These are phyloP conservation scores for Leptinotarsa rubiginosa DNA, from an alignment of 2,888 invertebrate genomes.

Conservation along the genomic window DNA sequence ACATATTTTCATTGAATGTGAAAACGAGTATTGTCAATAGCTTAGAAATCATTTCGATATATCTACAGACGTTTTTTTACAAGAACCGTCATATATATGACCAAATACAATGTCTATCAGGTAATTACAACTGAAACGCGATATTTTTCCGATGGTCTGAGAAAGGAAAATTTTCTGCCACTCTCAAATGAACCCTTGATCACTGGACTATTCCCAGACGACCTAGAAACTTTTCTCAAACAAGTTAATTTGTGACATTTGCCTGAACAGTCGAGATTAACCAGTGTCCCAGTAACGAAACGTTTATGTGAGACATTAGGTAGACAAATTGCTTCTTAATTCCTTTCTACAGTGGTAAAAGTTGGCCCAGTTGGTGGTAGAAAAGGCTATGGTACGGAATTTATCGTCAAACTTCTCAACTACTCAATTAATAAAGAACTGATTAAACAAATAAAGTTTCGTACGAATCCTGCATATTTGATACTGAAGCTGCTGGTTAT, in stretches of 20 bases:
- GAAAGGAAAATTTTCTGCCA: neutral
- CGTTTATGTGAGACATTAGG: conserved; percentile 20
- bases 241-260: conserved; percentile 20
- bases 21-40: no score
- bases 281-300: conserved; percentile 19
- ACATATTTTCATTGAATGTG: no score
- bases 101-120: no score
- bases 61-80: no score
- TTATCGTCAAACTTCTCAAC: conserved; percentile 18
- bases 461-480: conserved; percentile 15
- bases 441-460: conserved; percentile 17
- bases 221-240: conserved; percentile 16
- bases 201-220: neutral
- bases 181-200: neutral
- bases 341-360: conserved; percentile 11
- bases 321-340: conserved; percentile 19
- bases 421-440: conserved; percentile 21
- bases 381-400: conserved; percentile 8
- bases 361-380: conserved; percentile 1
- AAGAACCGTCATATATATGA: no score
- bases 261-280: conserved; percentile 19
- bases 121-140: no score
- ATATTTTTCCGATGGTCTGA: neutral
- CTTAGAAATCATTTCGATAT: no score
- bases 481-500: conserved; percentile 8